These are phyloP conservation scores for Pterocles burchelli DNA, from an alignment of 2,113 vertebrate genomes.

Conservation along the genomic window DNA sequence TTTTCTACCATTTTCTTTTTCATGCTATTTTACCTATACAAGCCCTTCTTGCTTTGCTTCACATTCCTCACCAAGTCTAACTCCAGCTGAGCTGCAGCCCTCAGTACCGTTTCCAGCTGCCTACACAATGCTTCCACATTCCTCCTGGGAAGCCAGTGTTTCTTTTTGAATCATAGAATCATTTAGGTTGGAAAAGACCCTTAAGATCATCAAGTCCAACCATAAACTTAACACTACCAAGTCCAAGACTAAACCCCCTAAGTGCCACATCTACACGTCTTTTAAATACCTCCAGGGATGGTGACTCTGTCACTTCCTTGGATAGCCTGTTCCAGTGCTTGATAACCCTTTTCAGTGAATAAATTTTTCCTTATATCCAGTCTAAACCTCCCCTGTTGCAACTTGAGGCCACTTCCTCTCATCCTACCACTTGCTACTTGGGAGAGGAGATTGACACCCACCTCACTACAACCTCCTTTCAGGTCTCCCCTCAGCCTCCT, in stretches of 20 bases:
- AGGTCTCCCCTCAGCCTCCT: background rate
- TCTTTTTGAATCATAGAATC: background rate
- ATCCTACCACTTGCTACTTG: background rate
- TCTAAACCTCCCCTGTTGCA: background rate
- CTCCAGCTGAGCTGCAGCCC: background rate
- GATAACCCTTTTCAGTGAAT: background rate
- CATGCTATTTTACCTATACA: background rate
- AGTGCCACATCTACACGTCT: background rate
- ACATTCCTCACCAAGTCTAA: background rate
- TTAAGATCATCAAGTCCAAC: background rate
- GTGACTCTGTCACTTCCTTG: background rate
- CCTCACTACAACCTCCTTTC: background rate
- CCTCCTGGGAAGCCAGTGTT: background rate
- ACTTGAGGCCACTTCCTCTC: background rate
- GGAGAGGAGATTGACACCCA: background rate
- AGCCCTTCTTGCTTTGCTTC: background rate
- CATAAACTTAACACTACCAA: background rate
- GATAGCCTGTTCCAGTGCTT: background rate
- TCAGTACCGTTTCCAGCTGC: background rate
- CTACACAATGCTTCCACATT: background rate
- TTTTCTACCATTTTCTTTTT: background rate
- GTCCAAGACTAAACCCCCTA: background rate
- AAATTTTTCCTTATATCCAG: background rate
- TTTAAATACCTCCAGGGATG: background rate
- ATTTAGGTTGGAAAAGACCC: background rate